Base-by-base conservation (phyloP, 2,888 invertebrate species). In the Drosophila putrida region DNA sequence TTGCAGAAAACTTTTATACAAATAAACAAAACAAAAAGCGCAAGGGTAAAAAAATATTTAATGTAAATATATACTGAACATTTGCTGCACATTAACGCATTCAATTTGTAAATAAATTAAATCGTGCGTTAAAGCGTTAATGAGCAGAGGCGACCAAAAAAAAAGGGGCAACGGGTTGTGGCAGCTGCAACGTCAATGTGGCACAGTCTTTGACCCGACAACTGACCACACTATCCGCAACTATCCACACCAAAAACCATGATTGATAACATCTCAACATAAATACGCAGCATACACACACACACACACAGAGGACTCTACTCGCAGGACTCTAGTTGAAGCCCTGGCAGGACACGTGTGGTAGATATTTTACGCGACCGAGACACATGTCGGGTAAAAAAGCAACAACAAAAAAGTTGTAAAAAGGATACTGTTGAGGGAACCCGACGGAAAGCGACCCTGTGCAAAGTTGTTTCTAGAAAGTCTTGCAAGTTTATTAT, bases 171-270 rank as follows among this genome's bases (percentile, higher is more conserved):
- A 8, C 10, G 33, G 49, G 39, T n/a, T 53, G 53, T 51, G 74
- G 74, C 64, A 64, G 75, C 49, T 68, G 75, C 63, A 43, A 35
- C 70, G 58, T 59, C 54, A 69, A 53, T 62, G 69, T 80, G 87
- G 78, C 71, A 81, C 74, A 69, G 38, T 79, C 70, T 78, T 69
- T 71, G 71, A 75, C 49, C 70, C 75, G 43, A 67, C 73, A 70
- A 73, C 78, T 80, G 82, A 89, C 89, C 89, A 54, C 82, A 66
- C 66, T 80, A 80, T 85, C 89, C 89, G 59, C 88, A 89, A 70
- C 85, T 87, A 85, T 88, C 75, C 88, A 84, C 80, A 82, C 80
- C 88, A 74, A 78, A 84, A 87, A 69, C 88, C 85, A 80, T 85
- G 89, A 85, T 85, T 89, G 85, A 85, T 85, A 85, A 89, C 82